A percentile compares a stretch with the other conserved stretches of the same genome.
Conservation (phyloP, 2,797 vertebrate species). For the Dendrocincla tyrannina region DNA sequence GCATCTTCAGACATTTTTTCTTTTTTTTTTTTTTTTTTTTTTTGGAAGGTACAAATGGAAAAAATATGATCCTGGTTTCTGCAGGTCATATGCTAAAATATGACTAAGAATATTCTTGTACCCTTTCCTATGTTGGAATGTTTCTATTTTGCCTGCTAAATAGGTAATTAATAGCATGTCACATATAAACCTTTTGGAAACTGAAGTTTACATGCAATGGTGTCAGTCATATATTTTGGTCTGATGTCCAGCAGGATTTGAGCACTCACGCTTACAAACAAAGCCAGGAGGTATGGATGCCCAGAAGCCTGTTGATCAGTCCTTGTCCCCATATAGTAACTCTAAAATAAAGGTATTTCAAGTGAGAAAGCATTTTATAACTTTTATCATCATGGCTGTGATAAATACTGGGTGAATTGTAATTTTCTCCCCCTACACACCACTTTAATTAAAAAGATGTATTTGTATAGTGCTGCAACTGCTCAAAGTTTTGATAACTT, state of each 20-base stretch:
- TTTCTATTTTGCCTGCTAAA: background rate
- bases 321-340: background rate
- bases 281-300: background rate
- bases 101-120: background rate
- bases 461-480: background rate
- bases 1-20: background rate
- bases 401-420: background rate
- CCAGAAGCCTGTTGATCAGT: background rate
- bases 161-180: background rate
- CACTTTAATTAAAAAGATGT: background rate
- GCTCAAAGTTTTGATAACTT: constrained; percentile 68
- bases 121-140: background rate
- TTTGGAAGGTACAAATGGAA: background rate
- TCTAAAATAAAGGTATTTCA: background rate
- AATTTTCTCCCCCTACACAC: background rate
- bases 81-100: background rate
- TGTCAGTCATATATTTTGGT: background rate
- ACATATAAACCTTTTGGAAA: background rate
- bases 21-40: background rate
- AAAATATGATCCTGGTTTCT: background rate
- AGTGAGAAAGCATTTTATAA: background rate
- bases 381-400: background rate
- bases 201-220: background rate
- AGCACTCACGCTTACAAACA: background rate
- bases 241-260: background rate